Percentiles rank a stretch among this genome's conserved stretches.
These are phyloP conservation scores for Melanotaenia trifasciata DNA, from an alignment of 2,797 vertebrate species.

Conservation along the genomic window DNA sequence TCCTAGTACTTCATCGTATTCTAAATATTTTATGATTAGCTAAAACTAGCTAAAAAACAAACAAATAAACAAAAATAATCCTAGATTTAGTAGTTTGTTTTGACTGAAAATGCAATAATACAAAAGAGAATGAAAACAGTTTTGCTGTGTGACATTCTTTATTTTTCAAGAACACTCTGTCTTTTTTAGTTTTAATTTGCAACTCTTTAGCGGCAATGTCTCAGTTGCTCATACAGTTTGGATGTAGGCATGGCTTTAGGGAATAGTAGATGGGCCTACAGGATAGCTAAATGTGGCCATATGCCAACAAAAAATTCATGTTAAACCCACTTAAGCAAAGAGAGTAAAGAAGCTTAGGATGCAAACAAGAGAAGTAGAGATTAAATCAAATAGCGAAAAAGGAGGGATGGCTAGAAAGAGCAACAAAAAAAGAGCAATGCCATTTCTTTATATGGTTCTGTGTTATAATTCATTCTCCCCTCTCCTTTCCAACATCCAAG, in stretches of 20 bases:
- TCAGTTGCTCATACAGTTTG: slow-evolving; percentile 20
- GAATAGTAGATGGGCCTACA: slow-evolving; percentile 33
- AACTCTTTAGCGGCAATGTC: slow-evolving; percentile 7
- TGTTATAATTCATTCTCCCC: slow-evolving; percentile 68
- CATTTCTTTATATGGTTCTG: slow-evolving; percentile 63
- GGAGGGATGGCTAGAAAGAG: slow-evolving; percentile 39
- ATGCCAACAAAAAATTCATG: slow-evolving; percentile 43
- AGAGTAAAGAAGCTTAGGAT: slow-evolving; percentile 38
- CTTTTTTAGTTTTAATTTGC: not conserved
- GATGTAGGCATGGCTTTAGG: slow-evolving; percentile 16
- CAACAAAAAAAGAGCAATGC: slow-evolving; percentile 36
- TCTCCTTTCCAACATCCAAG: slow-evolving; percentile 55
- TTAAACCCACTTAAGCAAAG: slow-evolving; percentile 51
- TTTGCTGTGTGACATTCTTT: too few relatives aligned
- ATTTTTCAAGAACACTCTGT: too few relatives aligned
- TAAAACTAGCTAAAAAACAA: too few relatives aligned
- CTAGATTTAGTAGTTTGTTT: too few relatives aligned
- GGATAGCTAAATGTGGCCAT: slow-evolving; percentile 45
- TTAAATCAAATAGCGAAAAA: slow-evolving; percentile 56
- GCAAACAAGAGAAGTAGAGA: slow-evolving; percentile 47
- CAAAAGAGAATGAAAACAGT: too few relatives aligned
- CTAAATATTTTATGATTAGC: too few relatives aligned
- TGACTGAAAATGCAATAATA: too few relatives aligned
- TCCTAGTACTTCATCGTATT: too few relatives aligned
- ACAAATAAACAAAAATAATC: too few relatives aligned